Conservation (phyloP, 2,113 vertebrate genomes). For the Poecile atricapillus region DNA sequence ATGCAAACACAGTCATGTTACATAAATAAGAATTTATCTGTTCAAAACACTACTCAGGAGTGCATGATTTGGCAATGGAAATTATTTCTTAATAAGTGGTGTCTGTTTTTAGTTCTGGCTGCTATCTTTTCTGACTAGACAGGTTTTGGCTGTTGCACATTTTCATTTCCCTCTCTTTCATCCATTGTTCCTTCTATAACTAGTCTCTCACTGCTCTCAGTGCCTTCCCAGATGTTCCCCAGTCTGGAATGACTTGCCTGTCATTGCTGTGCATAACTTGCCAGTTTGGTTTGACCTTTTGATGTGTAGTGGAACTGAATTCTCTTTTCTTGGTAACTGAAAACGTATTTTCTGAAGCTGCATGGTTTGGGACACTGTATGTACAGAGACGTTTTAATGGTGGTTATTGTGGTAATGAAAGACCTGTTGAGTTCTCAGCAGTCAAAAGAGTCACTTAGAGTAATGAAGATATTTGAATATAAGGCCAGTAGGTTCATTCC, state of each 20-base stretch:
- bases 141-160: neutral
- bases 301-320: neutral
- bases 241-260: neutral
- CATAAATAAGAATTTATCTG: neutral
- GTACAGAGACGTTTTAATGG: neutral
- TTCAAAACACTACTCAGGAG: neutral
- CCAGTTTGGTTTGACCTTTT: neutral
- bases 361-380: rapidly evolving
- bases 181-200: neutral
- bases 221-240: neutral
- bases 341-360: neutral
- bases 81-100: neutral
- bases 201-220: neutral
- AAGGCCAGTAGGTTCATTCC: neutral
- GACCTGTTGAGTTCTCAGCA: neutral
- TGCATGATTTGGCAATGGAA: neutral
- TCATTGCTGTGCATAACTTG: neutral
- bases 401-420: neutral
- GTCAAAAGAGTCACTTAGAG: neutral
- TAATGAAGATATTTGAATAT: neutral
- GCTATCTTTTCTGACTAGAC: neutral
- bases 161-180: neutral
- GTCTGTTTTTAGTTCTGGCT: neutral
- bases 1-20: neutral
- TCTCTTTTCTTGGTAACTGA: neutral